These are phyloP conservation scores for Cryptotermes secundus DNA, from an alignment of 1,140 invertebrate species.

Conservation along the genomic window DNA sequence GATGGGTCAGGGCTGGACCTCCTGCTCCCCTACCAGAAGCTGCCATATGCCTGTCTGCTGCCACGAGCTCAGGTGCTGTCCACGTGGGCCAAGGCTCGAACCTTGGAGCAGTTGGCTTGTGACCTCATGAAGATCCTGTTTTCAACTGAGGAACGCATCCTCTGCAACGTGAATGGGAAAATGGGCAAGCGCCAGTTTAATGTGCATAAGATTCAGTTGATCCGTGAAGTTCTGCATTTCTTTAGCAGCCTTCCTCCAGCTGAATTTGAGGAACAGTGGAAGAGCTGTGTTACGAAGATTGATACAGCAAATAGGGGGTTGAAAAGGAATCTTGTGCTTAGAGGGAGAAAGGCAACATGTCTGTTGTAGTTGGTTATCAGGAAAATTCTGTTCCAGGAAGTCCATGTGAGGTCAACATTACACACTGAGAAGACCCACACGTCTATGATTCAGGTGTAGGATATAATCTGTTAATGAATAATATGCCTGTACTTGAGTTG, in stretches of 20 bases:
- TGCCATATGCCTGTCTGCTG: conserved; percentile 53
- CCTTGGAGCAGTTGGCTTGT: conserved; percentile 54
- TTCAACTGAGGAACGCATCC: conserved; percentile 52
- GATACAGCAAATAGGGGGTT: conserved; percentile 55
- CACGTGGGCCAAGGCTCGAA: conserved; percentile 51
- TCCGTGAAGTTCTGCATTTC: conserved; percentile 51
- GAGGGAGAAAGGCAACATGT: conserved; percentile 30
- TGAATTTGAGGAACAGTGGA: conserved; percentile 54
- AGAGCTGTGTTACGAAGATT: conserved; percentile 55
- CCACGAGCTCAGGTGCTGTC: conserved; percentile 51
- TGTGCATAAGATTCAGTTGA: conserved; percentile 52
- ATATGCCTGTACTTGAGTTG: background rate
- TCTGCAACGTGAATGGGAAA: conserved; percentile 55
- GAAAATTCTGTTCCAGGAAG: background rate
- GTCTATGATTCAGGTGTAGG: background rate
- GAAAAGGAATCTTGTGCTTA: conserved; percentile 48
- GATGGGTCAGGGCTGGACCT: conserved; percentile 35
- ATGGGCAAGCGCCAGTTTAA: conserved; percentile 56
- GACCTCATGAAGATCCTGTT: conserved; percentile 55
- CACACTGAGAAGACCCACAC: background rate
- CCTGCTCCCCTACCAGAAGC: conserved; percentile 49
- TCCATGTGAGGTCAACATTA: background rate
- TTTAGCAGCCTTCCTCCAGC: conserved; percentile 49
- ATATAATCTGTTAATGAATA: background rate
- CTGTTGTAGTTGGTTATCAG: conserved; percentile 25